Evolutionary conservation across 2,113 vertebrate species (phyloP).

Genomic region (Bubalus kerabau): DNA sequence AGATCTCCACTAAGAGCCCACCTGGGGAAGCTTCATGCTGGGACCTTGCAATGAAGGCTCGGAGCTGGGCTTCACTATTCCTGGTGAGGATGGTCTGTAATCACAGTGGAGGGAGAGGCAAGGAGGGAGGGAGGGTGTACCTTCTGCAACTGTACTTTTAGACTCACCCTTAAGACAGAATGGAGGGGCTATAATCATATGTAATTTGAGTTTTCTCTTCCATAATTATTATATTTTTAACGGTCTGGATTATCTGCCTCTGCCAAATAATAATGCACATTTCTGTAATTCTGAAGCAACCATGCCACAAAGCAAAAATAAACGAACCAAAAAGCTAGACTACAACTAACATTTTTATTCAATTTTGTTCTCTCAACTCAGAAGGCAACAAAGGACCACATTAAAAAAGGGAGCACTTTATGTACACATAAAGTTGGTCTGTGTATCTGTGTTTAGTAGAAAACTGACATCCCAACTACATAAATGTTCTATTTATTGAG

Average conservation of each 20-base stretch:
- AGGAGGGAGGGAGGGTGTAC: not conserved
- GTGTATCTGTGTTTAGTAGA: conserved; percentile 8
- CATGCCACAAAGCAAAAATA: conserved; percentile 15
- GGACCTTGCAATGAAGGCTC: fast-evolving
- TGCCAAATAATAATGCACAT: not conserved
- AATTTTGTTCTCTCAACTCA: conserved; percentile 55
- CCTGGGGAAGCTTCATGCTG: not conserved
- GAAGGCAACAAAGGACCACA: conserved; percentile 57
- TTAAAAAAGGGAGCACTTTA: conserved; percentile 48
- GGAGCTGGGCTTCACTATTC: not conserved
- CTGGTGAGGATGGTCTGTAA: not conserved
- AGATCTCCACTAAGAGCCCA: not conserved
- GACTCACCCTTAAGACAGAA: not conserved
- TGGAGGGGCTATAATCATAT: not conserved
- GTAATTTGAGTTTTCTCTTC: not conserved
- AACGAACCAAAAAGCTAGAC: not conserved
- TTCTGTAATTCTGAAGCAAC: not conserved
- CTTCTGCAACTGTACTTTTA: not conserved
- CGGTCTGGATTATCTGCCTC: not conserved
- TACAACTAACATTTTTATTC: conserved; percentile 65
- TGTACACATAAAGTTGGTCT: not conserved
- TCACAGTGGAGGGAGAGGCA: not conserved
- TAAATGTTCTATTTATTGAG: not conserved
- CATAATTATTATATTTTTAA: not conserved
- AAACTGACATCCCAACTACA: not conserved